Percentiles rank a stretch among this genome's conserved stretches.
Conservation (phyloP, 2,113 vertebrate genomes). For the Cavia porcellus region DNA sequence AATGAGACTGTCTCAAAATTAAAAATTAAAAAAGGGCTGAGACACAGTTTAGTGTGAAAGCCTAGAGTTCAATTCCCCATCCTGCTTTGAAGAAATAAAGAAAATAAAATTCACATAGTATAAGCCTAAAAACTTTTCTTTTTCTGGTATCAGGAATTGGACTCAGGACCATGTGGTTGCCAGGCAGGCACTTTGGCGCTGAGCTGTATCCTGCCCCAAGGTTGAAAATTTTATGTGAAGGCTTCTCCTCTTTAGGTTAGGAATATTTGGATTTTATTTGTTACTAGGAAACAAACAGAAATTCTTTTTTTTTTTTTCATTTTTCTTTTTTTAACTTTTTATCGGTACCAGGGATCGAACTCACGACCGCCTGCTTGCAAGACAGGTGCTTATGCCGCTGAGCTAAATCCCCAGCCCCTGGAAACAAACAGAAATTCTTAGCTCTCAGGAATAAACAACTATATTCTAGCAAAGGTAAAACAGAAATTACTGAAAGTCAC, state of each 20-base stretch:
- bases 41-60: background rate
- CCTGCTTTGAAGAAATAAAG: background rate
- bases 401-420: no score
- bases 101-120: background rate
- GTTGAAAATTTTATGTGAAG: background rate
- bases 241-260: background rate
- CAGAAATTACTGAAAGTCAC: constrained; percentile 45
- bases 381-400: no score
- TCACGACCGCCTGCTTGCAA: no score
- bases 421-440: constrained; percentile 34
- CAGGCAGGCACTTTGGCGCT: no score
- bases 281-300: constrained; percentile 19
- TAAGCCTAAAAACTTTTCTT: background rate
- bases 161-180: no score
- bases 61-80: background rate
- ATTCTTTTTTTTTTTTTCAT: background rate
- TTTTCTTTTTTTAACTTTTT: no score
- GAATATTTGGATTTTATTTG: background rate
- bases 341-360: no score
- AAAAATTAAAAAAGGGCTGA: background rate
- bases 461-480: constrained; percentile 24
- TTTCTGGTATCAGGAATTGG: no score
- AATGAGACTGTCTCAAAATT: background rate
- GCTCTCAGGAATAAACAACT: constrained; percentile 13
- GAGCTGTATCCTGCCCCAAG: no score